Evolutionary conservation across 2,113 vertebrate genomes (phyloP).

Genomic region (Echinops telfairi): DNA sequence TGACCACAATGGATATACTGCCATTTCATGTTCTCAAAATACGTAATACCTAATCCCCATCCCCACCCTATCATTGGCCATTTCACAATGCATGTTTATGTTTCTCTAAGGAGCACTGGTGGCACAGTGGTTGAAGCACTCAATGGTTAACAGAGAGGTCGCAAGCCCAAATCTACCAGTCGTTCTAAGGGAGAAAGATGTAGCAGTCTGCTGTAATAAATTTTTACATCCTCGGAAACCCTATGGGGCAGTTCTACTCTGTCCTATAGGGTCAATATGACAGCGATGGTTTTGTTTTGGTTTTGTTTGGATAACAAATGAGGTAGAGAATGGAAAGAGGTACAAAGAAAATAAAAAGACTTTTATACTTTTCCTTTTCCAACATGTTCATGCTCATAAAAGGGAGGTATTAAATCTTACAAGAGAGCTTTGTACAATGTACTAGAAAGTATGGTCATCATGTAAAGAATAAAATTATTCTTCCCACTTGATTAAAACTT

Average conservation of each 20-base stretch:
- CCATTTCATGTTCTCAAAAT: constrained; percentile 21
- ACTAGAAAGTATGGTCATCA: constrained; percentile 42
- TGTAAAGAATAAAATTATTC: constrained; percentile 50
- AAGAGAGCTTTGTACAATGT: constrained; percentile 44
- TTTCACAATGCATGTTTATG: constrained; percentile 46
- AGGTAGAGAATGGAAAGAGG: neutral
- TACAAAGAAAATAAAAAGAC: neutral
- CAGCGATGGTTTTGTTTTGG: too few relatives aligned
- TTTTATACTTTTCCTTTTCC: constrained; percentile 36
- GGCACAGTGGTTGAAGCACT: neutral
- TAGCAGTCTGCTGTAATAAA: neutral
- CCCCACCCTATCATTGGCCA: neutral
- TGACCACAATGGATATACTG: constrained; percentile 9
- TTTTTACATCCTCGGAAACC: neutral
- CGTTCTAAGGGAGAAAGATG: neutral
- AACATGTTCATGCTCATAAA: constrained; percentile 20
- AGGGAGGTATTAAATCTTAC: constrained; percentile 2
- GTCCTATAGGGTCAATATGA: neutral
- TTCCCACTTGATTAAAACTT: constrained; percentile 19
- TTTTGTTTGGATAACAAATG: neutral
- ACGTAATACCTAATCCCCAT: neutral
- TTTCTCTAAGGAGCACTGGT: neutral
- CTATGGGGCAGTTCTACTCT: neutral
- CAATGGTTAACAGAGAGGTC: neutral
- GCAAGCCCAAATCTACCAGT: neutral